Base-by-base conservation (phyloP, 2,113 vertebrate genomes). In the Pipra filicauda region DNA sequence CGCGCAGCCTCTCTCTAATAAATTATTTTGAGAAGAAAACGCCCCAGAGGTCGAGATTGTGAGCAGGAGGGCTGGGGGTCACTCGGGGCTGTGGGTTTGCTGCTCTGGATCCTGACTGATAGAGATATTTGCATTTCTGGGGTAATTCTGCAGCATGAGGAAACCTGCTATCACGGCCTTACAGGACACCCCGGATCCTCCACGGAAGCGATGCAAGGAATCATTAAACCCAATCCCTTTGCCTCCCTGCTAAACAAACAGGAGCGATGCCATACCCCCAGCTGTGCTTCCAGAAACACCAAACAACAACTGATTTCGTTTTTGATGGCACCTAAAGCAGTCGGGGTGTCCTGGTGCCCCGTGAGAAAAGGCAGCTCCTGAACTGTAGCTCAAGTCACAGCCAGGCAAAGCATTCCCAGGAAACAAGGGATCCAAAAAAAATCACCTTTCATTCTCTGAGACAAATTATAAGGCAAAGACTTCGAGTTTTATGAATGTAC, bases 191-290 rank as follows among this genome's bases (percentile, higher is more conserved):
- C 33, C 2, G 2, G 94, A 88, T 81, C 94, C 93, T 88, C 81
- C 5, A 28, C 85, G 75, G 91, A 59, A 70, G 89, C 46, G 2
- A 85, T 85, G 89, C 95, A 95, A 37, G 80, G 88, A 97, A 96
- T 93, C 96, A 80, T 89, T 82, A 85, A 97, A 19, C 92, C 89
- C 78, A 91, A 95, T 97, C 97, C 96, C 88, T 97, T 92, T 4
- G 43, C 76, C 90, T 10, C 90, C 87, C 94, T 81, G 88, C 96
- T 92, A 87, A 96, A 75, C 95, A 92, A 94, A 81, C 62, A 88
- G 12, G 62, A 23, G 86, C 75, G 94, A 69, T 91, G 85, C 54
- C 91, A 69, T 1, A 11, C 2, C 54, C 73, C 70, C 17, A 48
- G 71, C 44, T 24, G 57, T 1, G 54, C 21, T 65, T 7, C 44